Percentiles rank a stretch among this genome's conserved stretches.
These are phyloP conservation scores for Melipona quadrifasciata DNA, from an alignment of 1,140 invertebrate genomes.

Conservation along the genomic window DNA sequence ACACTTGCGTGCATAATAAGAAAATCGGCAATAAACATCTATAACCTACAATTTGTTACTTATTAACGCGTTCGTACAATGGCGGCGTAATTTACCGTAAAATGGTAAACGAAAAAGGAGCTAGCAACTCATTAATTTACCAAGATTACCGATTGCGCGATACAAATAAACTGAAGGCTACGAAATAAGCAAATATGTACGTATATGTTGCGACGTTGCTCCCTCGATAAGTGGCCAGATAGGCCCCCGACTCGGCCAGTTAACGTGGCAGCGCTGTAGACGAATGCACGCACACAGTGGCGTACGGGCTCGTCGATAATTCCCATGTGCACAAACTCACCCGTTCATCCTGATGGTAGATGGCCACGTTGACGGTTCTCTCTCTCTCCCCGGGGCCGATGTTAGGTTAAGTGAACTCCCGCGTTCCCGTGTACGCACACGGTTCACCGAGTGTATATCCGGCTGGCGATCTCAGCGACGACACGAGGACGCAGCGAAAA, in stretches of 20 bases:
- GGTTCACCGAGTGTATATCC: constrained; percentile 37
- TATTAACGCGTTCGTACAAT: neutral
- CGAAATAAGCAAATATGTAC: neutral
- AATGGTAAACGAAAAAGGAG: neutral
- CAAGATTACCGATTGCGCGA: neutral
- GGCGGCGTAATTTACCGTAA: neutral
- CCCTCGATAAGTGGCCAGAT: neutral
- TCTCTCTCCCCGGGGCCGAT: constrained; percentile 8
- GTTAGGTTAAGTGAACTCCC: constrained; percentile 59
- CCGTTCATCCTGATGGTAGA: constrained; percentile 74
- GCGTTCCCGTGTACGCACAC: constrained; percentile 34
- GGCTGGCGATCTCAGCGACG: constrained; percentile 51
- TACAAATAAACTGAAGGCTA: neutral
- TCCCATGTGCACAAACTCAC: constrained; percentile 63
- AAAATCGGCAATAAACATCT: neutral
- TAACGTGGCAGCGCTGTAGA: neutral
- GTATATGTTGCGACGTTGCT: neutral
- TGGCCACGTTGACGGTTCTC: constrained; percentile 55
- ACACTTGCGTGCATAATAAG: too few species aligned
- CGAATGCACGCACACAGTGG: neutral
- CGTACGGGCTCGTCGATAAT: constrained; percentile 55
- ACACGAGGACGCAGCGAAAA: constrained; percentile 68
- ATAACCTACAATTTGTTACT: neutral
- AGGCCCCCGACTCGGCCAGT: neutral
- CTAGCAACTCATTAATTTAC: neutral